Evolutionary conservation across 2,797 vertebrate genomes (phyloP).

Genomic region (Odontamblyopus rebecca): DNA sequence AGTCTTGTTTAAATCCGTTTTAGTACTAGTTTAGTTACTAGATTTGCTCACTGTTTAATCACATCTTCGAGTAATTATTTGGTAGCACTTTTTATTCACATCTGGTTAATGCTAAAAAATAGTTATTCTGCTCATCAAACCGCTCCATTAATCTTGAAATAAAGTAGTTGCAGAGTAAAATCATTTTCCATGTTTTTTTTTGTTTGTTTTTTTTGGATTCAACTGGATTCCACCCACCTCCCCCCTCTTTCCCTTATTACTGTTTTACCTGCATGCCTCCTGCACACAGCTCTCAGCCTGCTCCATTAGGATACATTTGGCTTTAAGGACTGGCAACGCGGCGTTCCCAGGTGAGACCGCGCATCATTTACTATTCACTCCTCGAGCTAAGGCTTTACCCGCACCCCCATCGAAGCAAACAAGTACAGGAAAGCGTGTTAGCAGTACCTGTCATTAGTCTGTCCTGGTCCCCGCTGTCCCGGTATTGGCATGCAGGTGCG

Average conservation of each 20-base stretch:
- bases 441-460: conserved; percentile 16
- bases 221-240: not conserved
- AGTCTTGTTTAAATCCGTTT: not conserved
- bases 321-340: conserved; percentile 46
- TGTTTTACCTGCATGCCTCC: conserved; percentile 10
- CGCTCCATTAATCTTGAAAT: not conserved
- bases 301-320: conserved; percentile 60
- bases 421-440: conserved; percentile 24
- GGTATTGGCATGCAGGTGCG: conserved; percentile 51
- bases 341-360: conserved; percentile 57
- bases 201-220: no score
- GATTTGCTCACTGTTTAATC: not conserved
- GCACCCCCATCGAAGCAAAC: conserved; percentile 31
- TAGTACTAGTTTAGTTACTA: not conserved
- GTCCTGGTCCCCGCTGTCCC: conserved; percentile 36
- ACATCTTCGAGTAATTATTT: not conserved
- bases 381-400: conserved; percentile 65
- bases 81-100: not conserved
- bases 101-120: not conserved
- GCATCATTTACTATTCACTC: conserved; percentile 63
- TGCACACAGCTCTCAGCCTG: conserved; percentile 28
- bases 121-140: not conserved
- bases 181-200: no score
- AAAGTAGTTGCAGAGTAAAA: not conserved
- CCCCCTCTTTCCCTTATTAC: conserved; percentile 2